Base-by-base conservation (phyloP, 2,797 vertebrate species). In the Spheniscus humboldti region DNA sequence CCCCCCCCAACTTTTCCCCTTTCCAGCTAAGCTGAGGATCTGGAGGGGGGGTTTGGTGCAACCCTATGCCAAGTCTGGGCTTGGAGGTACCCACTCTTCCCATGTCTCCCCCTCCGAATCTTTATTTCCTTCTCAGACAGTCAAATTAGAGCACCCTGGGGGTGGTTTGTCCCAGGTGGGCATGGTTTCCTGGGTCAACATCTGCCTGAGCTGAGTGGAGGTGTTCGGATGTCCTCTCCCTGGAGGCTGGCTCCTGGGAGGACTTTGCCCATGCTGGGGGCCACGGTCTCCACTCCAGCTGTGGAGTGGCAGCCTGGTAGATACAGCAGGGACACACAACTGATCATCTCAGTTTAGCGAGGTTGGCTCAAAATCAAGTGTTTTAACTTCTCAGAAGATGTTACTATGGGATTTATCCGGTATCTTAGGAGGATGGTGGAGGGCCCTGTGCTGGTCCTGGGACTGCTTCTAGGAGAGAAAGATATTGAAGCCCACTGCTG, bases 241-340 rank as follows among this genome's bases (percentile, higher is more conserved):
- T 1, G 2, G 31, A n/a, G 22, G 25, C 13, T 33, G 67, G 39
- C 55, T 57, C 31, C 48, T 67, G 59, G 62, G 24, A 43, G 50
- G n/a, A 73, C 64, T 53, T 76, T 28, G 28, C 41, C 55, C 1
- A 0, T 60, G 48, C n/a, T 53, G 30, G 18, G 10, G 18, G 13
- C 35, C 16, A 11, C 0, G 1, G 11, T 33, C 19, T 56, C 5
- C 25, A 56, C 53, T 64, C 16, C 43, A 64, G 35, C 17, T 9
- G 0, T 10, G 74, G 45, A 43, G 23, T 2, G 2, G 22, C 68
- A 60, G 62, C 59, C 71, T 73, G 35, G 24, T 19, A 9, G 31
- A 31, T 35, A 7, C 53, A 15, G n/a, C 0, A 0, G 63, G 78
- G 64, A 43, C 18, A 12, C 48, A 33, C 35, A 18, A 0, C 66